Base-by-base conservation (phyloP, 2,888 invertebrate genomes). In the Netelia virgata region DNA sequence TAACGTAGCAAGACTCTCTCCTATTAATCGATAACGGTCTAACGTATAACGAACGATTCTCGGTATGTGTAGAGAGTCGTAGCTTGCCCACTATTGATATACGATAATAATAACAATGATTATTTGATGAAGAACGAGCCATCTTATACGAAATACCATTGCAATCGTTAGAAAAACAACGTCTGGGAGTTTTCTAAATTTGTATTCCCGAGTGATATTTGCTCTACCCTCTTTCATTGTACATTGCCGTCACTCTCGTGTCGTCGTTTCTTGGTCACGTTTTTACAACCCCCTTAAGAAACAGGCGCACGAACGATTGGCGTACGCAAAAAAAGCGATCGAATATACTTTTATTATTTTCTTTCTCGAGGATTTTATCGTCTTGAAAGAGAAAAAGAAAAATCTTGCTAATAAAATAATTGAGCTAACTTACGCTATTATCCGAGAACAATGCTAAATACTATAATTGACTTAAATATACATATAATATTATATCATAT, bases 381-480 rank as follows among this genome's bases (percentile, higher is more conserved):
- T 70, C 72, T 63, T 11, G 43, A 47, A 63, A 74, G 53, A 57
- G 18, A 72, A 77, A 50, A 66, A 68, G 63, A 69, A 69, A 78
- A 63, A 57, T 55, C 80, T 8, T 36, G 36, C 36, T 80, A 74
- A 86, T 84, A 85, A 83, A 89, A 88, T 90, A 89, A 91, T 90
- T 88, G 88, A 89, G 88, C 91, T 89, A 88, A 90, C 89, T 90
- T 86, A 87, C 78, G 87, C 90, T 83, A 91, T 91, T 90, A 91
- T 90, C 87, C 88, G 59, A 84, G 88, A 90, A 91, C 90, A 91
- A 91, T 91, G 90, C 90, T 91, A 91, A 91, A 90, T 90, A 90
- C 90, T 87, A 90, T 91, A 91, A 92, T 91, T 91, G 91, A 91
- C 90, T 92, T 90, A 90, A 91, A 90, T 89, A 89, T 89, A 88